Evolutionary conservation across 2,797 vertebrate genomes (phyloP), one percentile per base, ranked within the genome.

Genomic region (Morus bassanus): DNA sequence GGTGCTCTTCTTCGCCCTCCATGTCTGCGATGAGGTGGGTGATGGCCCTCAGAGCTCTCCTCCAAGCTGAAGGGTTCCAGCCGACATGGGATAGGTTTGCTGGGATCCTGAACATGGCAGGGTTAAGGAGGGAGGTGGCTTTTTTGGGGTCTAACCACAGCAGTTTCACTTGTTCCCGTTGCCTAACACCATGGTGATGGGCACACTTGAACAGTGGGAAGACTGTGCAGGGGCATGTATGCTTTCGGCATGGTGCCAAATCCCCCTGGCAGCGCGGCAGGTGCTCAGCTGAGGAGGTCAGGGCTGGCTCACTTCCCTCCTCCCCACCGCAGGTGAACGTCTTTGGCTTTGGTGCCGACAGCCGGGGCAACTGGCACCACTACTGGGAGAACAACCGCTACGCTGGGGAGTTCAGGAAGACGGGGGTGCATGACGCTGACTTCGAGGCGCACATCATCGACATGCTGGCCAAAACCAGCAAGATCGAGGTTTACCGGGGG

Each of bases 351-450:
- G 99, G 99, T 8, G 99, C 99, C 0, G 99, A 99, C 98, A 98
- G 98, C 92, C 98, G 99, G 2, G 99, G 99, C 50, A 99, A 99
- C 98, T 99, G 99, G 99, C 99, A 99, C 97, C 99, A 99, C 98
- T 99, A 99, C 98, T 99, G 99, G 99, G 99, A 99, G 97, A 99
- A 99, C 97, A 99, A 99, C 98, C 99, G 99, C 89, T 99, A 99
- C 10, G 99, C 99, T 0, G 99, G 99, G 45, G 99, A 99, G 97
- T 99, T 99, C 97, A 98, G 99, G 75, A 99, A 99, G 98, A 99
- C 99, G 0, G 99, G 99, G 2, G 99, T 99, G 89, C 99, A 99
- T 5, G 99, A 99, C 1, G 99, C 99, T 0, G 99, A 99, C 97
- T 99, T 98, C 4, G 99, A 99, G 96, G 99, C 99, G 11, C 99